Evolutionary conservation across 2,888 invertebrate species (phyloP).

Genomic region (Hyposoter dolosus): DNA sequence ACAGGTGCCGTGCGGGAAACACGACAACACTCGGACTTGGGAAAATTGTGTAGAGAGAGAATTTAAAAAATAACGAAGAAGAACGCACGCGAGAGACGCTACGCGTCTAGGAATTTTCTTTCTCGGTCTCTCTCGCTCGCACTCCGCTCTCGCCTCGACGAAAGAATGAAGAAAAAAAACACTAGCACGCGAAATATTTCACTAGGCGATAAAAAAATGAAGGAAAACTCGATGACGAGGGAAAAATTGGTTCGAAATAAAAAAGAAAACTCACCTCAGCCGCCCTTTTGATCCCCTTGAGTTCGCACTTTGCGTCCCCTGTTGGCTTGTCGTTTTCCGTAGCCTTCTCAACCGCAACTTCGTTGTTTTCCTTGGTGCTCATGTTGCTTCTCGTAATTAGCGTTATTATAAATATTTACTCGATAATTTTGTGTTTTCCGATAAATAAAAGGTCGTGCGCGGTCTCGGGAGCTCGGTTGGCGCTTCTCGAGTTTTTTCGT

Average conservation of each 20-base stretch:
- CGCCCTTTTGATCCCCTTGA: conserved; percentile 95
- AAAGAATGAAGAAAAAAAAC: conserved; percentile 33
- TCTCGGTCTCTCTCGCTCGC: conserved; percentile 48
- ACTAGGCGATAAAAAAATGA: not conserved
- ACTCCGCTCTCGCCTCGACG: not conserved
- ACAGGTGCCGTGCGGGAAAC: not conserved
- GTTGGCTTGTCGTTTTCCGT: conserved; percentile 91
- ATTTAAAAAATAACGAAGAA: conserved; percentile 26
- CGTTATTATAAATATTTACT: conserved; percentile 9
- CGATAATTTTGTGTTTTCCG: conserved; percentile 26
- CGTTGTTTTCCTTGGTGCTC: conserved; percentile 94
- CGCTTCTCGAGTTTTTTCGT: conserved; percentile 23
- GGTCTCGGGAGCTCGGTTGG: conserved; percentile 44
- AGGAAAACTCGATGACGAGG: not conserved
- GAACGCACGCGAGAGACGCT: conserved; percentile 67
- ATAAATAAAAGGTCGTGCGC: conserved; percentile 56
- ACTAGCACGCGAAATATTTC: conserved; percentile 58
- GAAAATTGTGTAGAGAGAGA: not conserved
- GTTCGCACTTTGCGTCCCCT: conserved; percentile 91
- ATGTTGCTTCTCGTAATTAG: conserved; percentile 85
- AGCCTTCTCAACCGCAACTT: conserved; percentile 94
- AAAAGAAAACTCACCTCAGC: conserved; percentile 90
- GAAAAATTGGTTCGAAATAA: conserved; percentile 18
- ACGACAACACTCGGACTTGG: conserved; percentile 3
- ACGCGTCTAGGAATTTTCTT: conserved; percentile 66